Percentiles rank a stretch among this genome's conserved stretches.
Conservation (phyloP, 2,113 vertebrate genomes). For the Clarias macrocephalus region DNA sequence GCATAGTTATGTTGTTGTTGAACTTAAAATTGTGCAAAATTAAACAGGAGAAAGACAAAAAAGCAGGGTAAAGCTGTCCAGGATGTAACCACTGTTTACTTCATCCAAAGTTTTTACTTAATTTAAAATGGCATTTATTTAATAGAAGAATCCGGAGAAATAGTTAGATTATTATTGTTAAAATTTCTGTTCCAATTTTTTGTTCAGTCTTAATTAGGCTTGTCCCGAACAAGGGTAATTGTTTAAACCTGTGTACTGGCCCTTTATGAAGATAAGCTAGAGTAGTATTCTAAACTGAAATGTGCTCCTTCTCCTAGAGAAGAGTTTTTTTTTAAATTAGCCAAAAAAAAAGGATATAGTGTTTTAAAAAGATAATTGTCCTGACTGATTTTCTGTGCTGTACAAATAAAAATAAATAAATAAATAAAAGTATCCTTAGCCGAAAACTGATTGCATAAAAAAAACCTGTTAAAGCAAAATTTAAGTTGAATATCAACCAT, state of each 20-base stretch:
- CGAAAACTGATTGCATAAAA: not conserved
- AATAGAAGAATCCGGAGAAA: not conserved
- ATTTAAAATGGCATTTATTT: slow-evolving; percentile 1
- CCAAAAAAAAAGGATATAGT: not conserved
- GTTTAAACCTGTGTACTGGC: not conserved
- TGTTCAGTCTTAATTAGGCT: not conserved
- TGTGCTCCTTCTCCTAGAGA: not conserved
- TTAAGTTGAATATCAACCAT: not conserved
- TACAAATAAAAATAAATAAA: not conserved
- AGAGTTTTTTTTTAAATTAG: not conserved
- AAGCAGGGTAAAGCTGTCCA: not conserved
- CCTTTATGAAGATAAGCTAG: not conserved
- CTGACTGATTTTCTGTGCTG: not conserved
- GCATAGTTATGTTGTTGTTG: not conserved
- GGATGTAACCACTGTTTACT: not conserved
- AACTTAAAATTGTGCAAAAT: not conserved
- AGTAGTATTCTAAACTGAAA: not conserved
- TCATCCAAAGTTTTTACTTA: not conserved
- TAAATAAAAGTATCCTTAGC: not conserved
- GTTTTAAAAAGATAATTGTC: not conserved
- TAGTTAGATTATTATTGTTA: not conserved
- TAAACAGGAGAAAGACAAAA: not conserved
- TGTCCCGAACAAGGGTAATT: not conserved
- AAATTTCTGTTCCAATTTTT: not conserved
- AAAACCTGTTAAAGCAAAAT: not conserved